These are phyloP conservation scores for Thaumatotibia leucotreta DNA, from an alignment of 1,140 invertebrate species.

Conservation along the genomic window DNA sequence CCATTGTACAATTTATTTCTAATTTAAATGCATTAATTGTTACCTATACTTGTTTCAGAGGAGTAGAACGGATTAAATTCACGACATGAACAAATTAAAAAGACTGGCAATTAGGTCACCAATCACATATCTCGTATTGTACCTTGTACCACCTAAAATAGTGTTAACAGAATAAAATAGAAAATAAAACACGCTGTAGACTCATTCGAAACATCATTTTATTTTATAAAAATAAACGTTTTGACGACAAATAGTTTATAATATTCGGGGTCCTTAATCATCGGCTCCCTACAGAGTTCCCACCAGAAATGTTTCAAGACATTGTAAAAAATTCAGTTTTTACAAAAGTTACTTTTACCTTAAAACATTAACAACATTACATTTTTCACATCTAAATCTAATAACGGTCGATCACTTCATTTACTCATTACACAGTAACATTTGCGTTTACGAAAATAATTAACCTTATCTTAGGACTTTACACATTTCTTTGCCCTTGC, in stretches of 20 bases:
- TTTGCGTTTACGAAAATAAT: conserved; percentile 66
- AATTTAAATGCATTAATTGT: no score
- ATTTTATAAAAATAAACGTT: conserved; percentile 77
- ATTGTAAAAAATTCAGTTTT: conserved; percentile 76
- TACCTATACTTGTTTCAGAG: neutral
- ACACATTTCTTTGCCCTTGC: neutral
- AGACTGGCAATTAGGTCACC: neutral
- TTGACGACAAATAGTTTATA: conserved; percentile 76
- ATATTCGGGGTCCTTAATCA: conserved; percentile 71
- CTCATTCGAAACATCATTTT: conserved; percentile 68
- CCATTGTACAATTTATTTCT: no score
- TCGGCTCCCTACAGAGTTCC: conserved; percentile 48
- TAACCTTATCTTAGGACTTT: conserved; percentile 2
- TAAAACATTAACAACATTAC: conserved; percentile 77
- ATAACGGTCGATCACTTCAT: conserved; percentile 71
- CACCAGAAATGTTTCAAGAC: conserved; percentile 72
- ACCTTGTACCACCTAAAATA: neutral
- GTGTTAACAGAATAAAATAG: neutral
- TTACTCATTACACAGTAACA: conserved; percentile 55
- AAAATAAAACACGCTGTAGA: conserved; percentile 9
- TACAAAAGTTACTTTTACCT: conserved; percentile 75
- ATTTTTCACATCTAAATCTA: conserved; percentile 74
- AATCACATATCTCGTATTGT: neutral
- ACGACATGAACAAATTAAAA: neutral
- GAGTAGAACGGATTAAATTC: neutral